phyloP scores from a whole-genome alignment of 2,113 vertebrate genomes.

The Calidris pygmaea region DNA sequence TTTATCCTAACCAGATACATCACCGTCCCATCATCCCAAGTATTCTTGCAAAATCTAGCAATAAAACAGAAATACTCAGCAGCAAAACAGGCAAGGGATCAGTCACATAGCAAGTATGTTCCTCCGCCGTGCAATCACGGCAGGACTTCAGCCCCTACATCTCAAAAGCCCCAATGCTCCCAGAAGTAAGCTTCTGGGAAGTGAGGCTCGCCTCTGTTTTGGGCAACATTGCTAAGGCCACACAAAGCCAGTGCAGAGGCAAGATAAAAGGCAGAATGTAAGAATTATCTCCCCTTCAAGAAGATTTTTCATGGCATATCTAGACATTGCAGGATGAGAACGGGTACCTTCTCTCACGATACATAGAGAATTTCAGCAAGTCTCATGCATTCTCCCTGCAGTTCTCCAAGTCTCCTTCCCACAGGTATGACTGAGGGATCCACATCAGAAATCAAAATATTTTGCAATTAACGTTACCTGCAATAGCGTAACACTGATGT shows the following conservation, averaged over 20 bases:
- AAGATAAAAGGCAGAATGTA: background rate
- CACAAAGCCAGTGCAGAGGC: background rate
- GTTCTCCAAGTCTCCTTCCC: background rate
- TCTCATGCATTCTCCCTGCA: background rate
- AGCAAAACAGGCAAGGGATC: background rate
- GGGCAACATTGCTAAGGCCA: background rate
- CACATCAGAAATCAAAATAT: background rate
- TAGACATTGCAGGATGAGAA: background rate
- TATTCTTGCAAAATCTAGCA: background rate
- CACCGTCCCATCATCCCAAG: accelerated
- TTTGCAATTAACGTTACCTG: background rate
- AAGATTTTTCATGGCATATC: background rate
- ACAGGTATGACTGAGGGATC: background rate
- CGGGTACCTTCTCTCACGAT: accelerated
- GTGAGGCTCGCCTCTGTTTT: background rate
- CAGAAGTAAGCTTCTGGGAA: background rate
- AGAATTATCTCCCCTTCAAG: background rate
- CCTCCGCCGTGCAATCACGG: background rate
- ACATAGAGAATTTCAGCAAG: background rate
- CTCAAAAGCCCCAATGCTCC: background rate
- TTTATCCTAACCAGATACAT: background rate
- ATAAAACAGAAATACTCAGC: background rate
- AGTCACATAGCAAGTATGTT: accelerated
- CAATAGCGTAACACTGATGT: background rate
- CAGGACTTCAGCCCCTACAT: background rate